phyloP scores from a whole-genome alignment of 1,140 invertebrate species.

The Pristionchus pacificus region DNA sequence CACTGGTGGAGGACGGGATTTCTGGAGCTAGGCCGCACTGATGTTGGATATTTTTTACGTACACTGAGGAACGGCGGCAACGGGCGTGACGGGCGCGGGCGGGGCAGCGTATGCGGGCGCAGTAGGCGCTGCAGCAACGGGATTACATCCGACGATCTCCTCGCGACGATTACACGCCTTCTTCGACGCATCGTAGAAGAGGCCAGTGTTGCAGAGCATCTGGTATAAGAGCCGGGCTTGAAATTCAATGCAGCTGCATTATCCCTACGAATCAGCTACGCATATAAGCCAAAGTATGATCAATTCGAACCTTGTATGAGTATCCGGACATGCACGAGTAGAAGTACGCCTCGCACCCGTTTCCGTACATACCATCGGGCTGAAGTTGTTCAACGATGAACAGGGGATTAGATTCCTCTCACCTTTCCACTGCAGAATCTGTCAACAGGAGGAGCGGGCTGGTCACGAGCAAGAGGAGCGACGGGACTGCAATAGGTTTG shows the following conservation, averaged over 20 bases:
- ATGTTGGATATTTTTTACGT: too few species aligned
- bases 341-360: conserved; percentile 4
- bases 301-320: conserved; percentile 1
- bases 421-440: neutral
- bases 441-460: neutral
- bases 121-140: neutral
- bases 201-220: neutral
- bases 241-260: too few species aligned
- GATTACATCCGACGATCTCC: neutral
- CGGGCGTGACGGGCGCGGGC: neutral
- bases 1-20: too few species aligned
- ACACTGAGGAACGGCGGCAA: too few species aligned
- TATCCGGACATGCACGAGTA: neutral
- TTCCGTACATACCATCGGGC: conserved; percentile 2
- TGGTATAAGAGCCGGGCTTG: neutral
- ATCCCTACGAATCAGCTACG: too few species aligned
- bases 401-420: neutral
- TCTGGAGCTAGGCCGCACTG: too few species aligned
- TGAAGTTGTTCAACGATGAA: neutral
- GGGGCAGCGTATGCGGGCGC: neutral
- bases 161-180: neutral
- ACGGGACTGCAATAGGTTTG: neutral
- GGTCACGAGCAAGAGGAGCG: neutral
- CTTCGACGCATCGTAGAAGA: neutral
- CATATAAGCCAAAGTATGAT: neutral